Percentiles rank a stretch among this genome's conserved stretches.
phyloP scores from a whole-genome alignment of 2,113 vertebrate species.

The Lanius collurio region DNA sequence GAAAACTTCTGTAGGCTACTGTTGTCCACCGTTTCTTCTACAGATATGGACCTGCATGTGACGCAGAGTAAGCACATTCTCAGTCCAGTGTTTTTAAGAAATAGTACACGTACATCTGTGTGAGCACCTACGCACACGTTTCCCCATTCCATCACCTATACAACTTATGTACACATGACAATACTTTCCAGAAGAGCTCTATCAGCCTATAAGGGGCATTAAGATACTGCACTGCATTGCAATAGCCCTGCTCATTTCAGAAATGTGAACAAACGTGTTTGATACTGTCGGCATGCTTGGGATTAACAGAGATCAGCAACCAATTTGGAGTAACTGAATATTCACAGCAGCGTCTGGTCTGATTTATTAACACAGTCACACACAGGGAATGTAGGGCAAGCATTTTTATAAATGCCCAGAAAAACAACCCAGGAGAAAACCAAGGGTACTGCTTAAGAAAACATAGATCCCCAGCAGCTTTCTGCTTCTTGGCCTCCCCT shows the following conservation, averaged over 20 bases:
- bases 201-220: background rate
- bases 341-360: background rate
- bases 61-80: background rate
- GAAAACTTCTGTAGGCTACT: background rate
- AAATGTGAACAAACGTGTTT: background rate
- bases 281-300: background rate
- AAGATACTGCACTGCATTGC: background rate
- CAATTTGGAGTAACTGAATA: background rate
- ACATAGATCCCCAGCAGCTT: background rate
- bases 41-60: background rate
- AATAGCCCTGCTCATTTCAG: background rate
- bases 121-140: background rate
- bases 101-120: accelerated
- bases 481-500: background rate
- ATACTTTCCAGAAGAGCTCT: background rate
- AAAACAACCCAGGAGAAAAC: background rate
- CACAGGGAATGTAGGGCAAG: background rate
- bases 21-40: background rate
- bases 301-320: background rate
- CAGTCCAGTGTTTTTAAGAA: background rate
- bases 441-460: background rate
- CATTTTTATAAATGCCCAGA: background rate
- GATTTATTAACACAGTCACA: background rate
- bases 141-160: background rate
- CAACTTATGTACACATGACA: accelerated